Percentiles rank a stretch among this genome's conserved stretches.
phyloP scores from a whole-genome alignment of 1,140 invertebrate species.

The Phortica variegata region DNA sequence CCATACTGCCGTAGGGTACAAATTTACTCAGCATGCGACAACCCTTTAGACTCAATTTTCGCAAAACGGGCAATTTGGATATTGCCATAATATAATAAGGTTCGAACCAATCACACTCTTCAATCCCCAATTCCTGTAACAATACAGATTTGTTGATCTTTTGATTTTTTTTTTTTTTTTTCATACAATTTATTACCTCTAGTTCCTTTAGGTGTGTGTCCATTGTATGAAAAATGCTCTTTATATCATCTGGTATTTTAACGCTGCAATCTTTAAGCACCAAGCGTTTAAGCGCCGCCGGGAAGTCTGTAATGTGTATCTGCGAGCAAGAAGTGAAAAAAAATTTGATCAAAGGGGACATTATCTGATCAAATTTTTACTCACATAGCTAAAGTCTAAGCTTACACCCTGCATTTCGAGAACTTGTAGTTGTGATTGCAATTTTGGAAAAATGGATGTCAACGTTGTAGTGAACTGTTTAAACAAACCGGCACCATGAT shows the following conservation, averaged over 20 bases:
- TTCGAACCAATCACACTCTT: constrained; percentile 70
- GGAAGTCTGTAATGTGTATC: constrained; percentile 62
- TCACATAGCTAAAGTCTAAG: constrained; percentile 59
- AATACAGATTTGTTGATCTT: not conserved
- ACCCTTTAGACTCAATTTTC: constrained; percentile 63
- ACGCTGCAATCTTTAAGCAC: constrained; percentile 61
- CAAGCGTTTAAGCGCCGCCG: constrained; percentile 60
- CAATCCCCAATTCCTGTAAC: constrained; percentile 65
- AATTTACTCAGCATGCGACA: constrained; percentile 68
- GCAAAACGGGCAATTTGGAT: constrained; percentile 67
- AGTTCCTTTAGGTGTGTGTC: constrained; percentile 61
- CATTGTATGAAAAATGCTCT: constrained; percentile 63
- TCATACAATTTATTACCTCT: constrained; percentile 55
- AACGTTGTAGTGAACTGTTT: constrained; percentile 41
- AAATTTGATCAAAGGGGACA: not conserved
- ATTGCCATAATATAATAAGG: constrained; percentile 69
- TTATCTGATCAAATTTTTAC: constrained; percentile 3
- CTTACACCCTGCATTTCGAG: constrained; percentile 60
- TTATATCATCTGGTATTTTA: constrained; percentile 57
- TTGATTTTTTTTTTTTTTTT: constrained; percentile 1
- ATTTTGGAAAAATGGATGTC: constrained; percentile 42
- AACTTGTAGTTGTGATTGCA: constrained; percentile 53
- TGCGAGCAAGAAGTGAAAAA: constrained; percentile 19
- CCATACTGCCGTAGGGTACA: constrained; percentile 72
- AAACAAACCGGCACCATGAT: constrained; percentile 43